Base-by-base conservation (phyloP, 2,888 invertebrate genomes). In the Apodemia zela region DNA sequence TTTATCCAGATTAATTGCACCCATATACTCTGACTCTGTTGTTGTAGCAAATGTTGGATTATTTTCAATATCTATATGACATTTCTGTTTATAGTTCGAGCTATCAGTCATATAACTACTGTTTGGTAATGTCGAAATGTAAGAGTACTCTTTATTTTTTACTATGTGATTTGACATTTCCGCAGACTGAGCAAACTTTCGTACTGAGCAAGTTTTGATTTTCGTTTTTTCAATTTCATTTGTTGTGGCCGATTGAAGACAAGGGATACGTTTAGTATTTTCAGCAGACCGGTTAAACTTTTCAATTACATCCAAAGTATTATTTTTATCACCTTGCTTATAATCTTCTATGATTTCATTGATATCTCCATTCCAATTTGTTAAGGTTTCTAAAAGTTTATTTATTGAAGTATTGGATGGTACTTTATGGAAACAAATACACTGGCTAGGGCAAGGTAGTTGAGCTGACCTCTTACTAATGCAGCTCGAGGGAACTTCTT, bases 351-450 rank as follows among this genome's bases (percentile, higher is more conserved):
- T 57, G 25, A 25, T 57, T 25, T 65, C 62, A 59, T 67, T 66
- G 15, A 68, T 61, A 25, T 67, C 65, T 15, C 63, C 67, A 58
- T 70, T 71, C 66, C 67, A 69, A 45, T 67, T 71, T 65, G 63
- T 65, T 62, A 89, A 78, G 15, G 73, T 80, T 62, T 80, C 74
- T 59, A 90, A 73, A 62, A 89, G 74, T 65, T 79, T 78, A 68
- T 89, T 82, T 66, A 90, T 78, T 4, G 90, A 90, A 49, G 80
- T 79, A 64, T 76, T 84, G 59, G 90, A 90, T 45, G 89, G 89
- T 6, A 74, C 65, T 75, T 83, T 87, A 71, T 84, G 77, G 67
- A 89, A 86, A 77, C 90, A 89, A 65, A 70, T 71, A 69, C 81
- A 80, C 42, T 80, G 71, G 60, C 72, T 80, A 49, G 68, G 69